phyloP scores from a whole-genome alignment of 2,797 vertebrate species.

The Delichon dasypus region DNA sequence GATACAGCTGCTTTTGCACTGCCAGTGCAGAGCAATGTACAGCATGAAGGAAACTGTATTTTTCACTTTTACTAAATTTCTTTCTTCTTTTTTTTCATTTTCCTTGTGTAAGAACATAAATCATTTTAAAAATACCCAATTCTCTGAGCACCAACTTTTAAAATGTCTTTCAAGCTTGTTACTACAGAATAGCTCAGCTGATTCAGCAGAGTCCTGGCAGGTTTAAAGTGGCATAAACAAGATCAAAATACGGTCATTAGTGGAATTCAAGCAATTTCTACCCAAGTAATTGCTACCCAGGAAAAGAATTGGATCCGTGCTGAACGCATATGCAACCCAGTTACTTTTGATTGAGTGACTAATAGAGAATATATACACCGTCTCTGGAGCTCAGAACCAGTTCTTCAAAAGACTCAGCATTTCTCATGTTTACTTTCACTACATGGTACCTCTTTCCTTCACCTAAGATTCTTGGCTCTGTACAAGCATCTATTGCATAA shows the following conservation, averaged over 20 bases:
- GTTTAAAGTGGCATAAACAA: background rate
- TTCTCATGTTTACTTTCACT: constrained; percentile 21
- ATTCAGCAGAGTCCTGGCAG: background rate
- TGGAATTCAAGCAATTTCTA: constrained; percentile 4
- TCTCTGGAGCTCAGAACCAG: background rate
- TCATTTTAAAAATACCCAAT: background rate
- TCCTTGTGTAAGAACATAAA: background rate
- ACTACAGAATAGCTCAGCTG: background rate
- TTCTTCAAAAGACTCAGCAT: background rate
- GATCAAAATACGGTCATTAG: background rate
- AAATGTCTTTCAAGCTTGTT: background rate
- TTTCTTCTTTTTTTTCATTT: background rate
- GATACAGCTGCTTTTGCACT: background rate
- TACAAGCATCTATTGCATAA: background rate
- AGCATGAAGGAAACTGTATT: background rate
- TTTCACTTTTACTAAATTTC: background rate
- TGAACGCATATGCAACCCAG: background rate
- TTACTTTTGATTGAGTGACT: background rate
- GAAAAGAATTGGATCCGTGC: background rate
- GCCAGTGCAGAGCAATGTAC: background rate
- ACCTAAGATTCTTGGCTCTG: constrained; percentile 1
- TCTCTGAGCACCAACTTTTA: background rate
- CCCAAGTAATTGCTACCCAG: background rate
- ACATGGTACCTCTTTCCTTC: constrained; percentile 5
- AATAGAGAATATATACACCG: background rate